Conservation (phyloP, 2,797 vertebrate species). For the Ctenochaetus hawaiiensis region DNA sequence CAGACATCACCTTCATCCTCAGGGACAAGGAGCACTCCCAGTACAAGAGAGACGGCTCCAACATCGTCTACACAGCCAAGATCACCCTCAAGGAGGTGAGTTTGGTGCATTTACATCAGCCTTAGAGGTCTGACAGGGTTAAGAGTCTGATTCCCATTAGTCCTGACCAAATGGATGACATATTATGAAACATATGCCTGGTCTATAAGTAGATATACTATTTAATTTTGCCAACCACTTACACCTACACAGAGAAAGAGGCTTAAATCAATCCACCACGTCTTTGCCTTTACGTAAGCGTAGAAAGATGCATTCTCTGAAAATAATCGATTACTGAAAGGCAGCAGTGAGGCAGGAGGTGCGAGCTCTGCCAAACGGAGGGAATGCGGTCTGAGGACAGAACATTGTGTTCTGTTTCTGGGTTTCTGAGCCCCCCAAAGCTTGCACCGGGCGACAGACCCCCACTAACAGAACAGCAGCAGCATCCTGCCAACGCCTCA, state of each 20-base stretch:
- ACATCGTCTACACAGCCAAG: constrained; percentile 92
- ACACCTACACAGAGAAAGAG: constrained; percentile 41
- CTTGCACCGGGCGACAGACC: constrained; percentile 54
- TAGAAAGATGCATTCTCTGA: constrained; percentile 24
- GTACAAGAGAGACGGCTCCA: constrained; percentile 93
- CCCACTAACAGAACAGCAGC: constrained; percentile 60
- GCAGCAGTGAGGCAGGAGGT: background rate
- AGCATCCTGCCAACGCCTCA: constrained; percentile 65
- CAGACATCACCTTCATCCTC: constrained; percentile 94
- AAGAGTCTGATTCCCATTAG: background rate
- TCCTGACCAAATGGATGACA: background rate
- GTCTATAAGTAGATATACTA: constrained; percentile 26
- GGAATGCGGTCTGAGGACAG: constrained; percentile 33
- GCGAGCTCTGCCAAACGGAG: background rate
- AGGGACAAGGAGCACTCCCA: constrained; percentile 93
- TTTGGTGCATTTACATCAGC: constrained; percentile 10
- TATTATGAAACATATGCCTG: constrained; percentile 36
- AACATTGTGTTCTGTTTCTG: constrained; percentile 59
- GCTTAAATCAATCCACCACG: constrained; percentile 12
- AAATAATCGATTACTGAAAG: constrained; percentile 35
- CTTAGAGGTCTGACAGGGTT: background rate
- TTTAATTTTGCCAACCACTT: constrained; percentile 9
- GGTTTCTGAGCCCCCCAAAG: constrained; percentile 21
- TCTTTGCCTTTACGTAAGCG: constrained; percentile 47
- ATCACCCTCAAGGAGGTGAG: constrained; percentile 96